phyloP scores from a whole-genome alignment of 2,113 vertebrate genomes.

The Dromaius novaehollandiae region DNA sequence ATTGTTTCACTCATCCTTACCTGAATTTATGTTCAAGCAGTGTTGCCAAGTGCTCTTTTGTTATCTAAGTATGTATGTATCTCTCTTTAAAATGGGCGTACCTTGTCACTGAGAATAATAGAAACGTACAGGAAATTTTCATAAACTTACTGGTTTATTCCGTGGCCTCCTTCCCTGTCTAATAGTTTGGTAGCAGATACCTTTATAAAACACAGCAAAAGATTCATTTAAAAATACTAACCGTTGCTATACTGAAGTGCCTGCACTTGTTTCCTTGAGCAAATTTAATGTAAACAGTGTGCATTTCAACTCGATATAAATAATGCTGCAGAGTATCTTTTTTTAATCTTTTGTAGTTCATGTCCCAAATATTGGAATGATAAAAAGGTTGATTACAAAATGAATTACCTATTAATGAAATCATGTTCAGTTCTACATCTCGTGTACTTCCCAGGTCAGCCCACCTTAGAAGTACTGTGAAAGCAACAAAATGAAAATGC shows the following conservation, averaged over 20 bases:
- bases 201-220: not conserved
- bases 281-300: too few relatives aligned
- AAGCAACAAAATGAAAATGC: not conserved
- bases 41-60: not conserved
- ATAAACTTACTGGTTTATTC: not conserved
- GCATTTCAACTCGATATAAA: fast-evolving
- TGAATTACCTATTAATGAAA: not conserved
- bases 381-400: not conserved
- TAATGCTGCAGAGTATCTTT: not conserved
- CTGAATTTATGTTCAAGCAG: not conserved
- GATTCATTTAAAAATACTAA: not conserved
- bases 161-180: not conserved
- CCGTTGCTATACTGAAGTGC: too few relatives aligned
- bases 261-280: not conserved
- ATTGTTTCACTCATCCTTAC: not conserved
- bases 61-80: not conserved
- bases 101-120: not conserved
- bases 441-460: not conserved
- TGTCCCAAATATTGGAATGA: not conserved
- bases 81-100: fast-evolving
- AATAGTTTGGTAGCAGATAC: not conserved
- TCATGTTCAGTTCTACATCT: not conserved
- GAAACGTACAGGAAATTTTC: not conserved
- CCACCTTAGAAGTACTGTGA: fast-evolving
- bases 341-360: not conserved